Evolutionary conservation across 1,140 invertebrate species (phyloP), one percentile per base, ranked within the genome.

Genomic region (Chrysomallon squamiferum): DNA sequence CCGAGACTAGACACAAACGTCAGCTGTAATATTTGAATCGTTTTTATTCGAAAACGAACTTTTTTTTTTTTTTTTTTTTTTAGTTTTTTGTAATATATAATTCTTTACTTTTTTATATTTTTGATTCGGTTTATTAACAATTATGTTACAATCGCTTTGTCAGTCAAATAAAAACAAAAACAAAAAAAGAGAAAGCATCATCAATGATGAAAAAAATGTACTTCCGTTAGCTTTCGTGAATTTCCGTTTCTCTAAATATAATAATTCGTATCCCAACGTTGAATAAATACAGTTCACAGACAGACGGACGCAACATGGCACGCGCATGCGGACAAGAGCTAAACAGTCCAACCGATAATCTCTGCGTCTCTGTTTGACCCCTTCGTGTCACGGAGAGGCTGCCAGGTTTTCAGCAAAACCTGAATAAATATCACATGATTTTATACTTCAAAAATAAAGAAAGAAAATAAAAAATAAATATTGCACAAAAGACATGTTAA

Each of bases 321-420:
- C 50, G 50, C n/a, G 50, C 50, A 54, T 54, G 50, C 50, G 50
- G 22, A 54, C 50, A 54, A 54, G 50, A 54, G 50, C 50, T 54
- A 27, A 54, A 54, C 50, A 54, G 50, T 54, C 50, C 50, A 54
- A 54, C 29, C 50, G 50, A 54, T 54, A 54, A 54, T 22, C 3
- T 54, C 25, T 27, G 22, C 29, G 22, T 54, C 29, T 54, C 50
- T 30, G 50, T 20, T 27, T 47, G n/a, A 54, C 29, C 13, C 25
- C 29, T 15, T 20, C n/a, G 25, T 30, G 50, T 20, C 25, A 54
- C 25, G 18, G 18, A 20, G 50, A 54, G 50, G 29, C 22, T 15
- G 25, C n/a, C 22, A 27, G 15, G n/a, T 54, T 13, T 27, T 27
- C 29, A 27, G 50, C 29, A 27, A 27, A 25, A 27, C 29, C 29